Evolutionary conservation across 2,797 vertebrate species (phyloP), one percentile per base, ranked within the genome.

Genomic region (Coregonus ussuriensis): DNA sequence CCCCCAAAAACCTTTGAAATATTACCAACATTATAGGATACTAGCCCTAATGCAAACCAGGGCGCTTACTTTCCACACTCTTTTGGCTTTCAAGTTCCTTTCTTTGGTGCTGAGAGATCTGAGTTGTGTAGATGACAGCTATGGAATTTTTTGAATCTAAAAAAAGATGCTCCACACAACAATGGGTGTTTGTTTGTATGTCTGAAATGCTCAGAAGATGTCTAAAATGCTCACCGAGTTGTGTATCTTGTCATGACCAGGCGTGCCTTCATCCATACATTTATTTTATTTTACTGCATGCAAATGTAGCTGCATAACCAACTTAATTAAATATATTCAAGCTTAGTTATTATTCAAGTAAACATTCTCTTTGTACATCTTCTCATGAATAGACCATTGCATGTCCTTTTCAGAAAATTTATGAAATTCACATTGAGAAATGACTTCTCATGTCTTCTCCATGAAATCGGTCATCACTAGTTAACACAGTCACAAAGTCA

Each of bases 11-110:
- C 1, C 77, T 78, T 70, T 75, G 59, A 82, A 35, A 66, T 31
- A 5, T 82, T 75, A 81, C 54, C 25, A 15, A 13, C 52, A 35
- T 77, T 77, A 62, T 79, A 59, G 56, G n/a, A 59, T 59, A n/a
- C 56, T n/a, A 59, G 18, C 56, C n/a, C 67, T 53, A 31, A 72
- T 76, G 77, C 41, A 76, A 66, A 29, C 66, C 47, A 74, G 33
- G 11, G 31, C 3, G 54, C 51, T 25, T 37, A 72, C 71, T 71
- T 71, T 25, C 4, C 51, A 3, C 7, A 13, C 56, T 74, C 6
- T 73, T 18, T 72, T 4, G 18, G 1, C 74, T 4, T 76, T 74
- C 21, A 18, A 71, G 66, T 62, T 33, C 72, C 41, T 63, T 16
- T 70, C 15, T 59, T 33, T 47, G 6, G 76, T 62, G 70, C 31